phyloP scores from a whole-genome alignment of 1,140 invertebrate genomes.

The Temnothorax nylanderi region DNA sequence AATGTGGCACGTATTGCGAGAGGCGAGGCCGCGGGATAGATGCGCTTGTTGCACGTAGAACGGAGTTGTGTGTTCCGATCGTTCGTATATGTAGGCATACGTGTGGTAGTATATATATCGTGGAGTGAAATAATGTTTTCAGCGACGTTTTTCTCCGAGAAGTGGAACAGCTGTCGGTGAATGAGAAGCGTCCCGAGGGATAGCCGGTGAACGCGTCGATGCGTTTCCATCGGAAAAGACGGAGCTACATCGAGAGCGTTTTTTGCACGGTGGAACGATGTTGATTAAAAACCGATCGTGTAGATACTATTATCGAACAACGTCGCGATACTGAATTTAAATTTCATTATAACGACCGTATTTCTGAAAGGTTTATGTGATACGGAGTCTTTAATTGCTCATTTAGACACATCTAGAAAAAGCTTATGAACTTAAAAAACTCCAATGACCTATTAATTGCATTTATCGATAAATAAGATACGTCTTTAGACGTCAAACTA shows the following conservation, averaged over 20 bases:
- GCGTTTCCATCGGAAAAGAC: conserved; percentile 18
- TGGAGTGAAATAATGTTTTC: conserved; percentile 50
- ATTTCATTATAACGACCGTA: not conserved
- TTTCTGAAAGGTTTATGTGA: not conserved
- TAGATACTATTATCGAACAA: not conserved
- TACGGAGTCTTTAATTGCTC: not conserved
- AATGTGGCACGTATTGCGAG: conserved; percentile 58
- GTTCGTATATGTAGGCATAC: conserved; percentile 24
- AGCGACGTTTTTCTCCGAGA: conserved; percentile 50
- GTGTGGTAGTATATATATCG: conserved; percentile 42
- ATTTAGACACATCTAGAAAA: not conserved
- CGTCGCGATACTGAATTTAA: not conserved
- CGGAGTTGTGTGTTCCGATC: conserved; percentile 39
- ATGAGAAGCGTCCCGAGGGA: conserved; percentile 39
- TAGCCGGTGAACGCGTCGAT: conserved; percentile 3
- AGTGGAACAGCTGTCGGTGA: conserved; percentile 51
- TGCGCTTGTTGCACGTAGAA: conserved; percentile 37
- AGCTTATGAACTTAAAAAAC: not conserved
- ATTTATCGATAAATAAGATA: not conserved
- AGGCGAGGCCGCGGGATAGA: conserved; percentile 49
- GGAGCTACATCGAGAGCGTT: conserved; percentile 27
- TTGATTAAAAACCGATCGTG: conserved; percentile 2
- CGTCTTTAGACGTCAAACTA: not conserved
- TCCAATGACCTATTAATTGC: not conserved
- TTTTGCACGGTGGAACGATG: conserved; percentile 4